These are phyloP conservation scores for Lasioglossum figueresi DNA, from an alignment of 2,888 invertebrate species.

Conservation along the genomic window DNA sequence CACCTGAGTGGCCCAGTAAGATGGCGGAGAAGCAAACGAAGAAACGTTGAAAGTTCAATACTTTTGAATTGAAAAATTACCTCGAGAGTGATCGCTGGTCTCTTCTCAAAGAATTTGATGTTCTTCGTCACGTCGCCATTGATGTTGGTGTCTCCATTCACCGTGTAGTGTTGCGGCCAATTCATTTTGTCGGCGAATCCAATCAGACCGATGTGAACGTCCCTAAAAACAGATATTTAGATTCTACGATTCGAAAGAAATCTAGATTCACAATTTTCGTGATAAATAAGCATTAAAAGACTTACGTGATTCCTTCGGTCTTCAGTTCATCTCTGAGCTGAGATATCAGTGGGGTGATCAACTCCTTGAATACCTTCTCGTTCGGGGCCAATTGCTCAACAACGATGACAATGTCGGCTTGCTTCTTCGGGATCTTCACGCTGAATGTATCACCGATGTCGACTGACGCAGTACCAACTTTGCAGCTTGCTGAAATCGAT, in stretches of 20 bases:
- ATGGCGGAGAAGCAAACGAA: no score
- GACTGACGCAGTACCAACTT: conserved; percentile 83
- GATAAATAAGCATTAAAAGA: not conserved
- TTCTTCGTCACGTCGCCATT: conserved; percentile 85
- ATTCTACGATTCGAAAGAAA: no score
- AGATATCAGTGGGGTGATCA: conserved; percentile 87
- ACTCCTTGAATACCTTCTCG: conserved; percentile 87
- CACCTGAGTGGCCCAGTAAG: no score
- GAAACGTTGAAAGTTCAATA: not conserved
- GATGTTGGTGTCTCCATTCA: conserved; percentile 85
- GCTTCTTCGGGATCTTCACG: conserved; percentile 88
- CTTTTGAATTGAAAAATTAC: conserved; percentile 53
- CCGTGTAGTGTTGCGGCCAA: conserved; percentile 87
- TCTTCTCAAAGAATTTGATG: conserved; percentile 76
- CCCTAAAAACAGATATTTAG: conserved; percentile 80
- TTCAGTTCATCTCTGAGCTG: conserved; percentile 87
- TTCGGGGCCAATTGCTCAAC: conserved; percentile 89
- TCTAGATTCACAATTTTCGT: no score
- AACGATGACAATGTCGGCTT: conserved; percentile 92
- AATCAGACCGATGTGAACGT: conserved; percentile 86
- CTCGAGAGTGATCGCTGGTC: conserved; percentile 75
- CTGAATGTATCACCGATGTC: conserved; percentile 87
- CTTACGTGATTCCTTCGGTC: conserved; percentile 87
- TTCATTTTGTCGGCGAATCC: conserved; percentile 85
- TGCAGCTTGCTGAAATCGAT: conserved; percentile 83